Evolutionary conservation across 2,797 vertebrate genomes (phyloP).

Genomic region (Galagoides demidoff): DNA sequence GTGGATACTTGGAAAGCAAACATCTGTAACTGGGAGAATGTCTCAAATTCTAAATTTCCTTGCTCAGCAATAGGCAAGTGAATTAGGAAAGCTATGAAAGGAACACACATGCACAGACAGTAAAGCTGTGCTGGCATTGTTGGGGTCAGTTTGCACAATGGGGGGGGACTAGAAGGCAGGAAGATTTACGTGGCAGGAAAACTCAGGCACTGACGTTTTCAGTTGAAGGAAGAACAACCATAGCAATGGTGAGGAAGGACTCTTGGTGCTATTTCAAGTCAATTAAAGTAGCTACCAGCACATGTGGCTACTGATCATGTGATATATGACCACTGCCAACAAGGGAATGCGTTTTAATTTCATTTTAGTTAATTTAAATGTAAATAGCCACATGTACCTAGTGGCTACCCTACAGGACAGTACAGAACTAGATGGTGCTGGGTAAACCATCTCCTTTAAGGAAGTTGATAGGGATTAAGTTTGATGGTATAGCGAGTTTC

Average conservation of each 20-base stretch:
- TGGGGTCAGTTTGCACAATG: not conserved
- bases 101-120: not conserved
- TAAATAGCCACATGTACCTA: not conserved
- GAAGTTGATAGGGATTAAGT: not conserved
- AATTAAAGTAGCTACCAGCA: not conserved
- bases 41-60: constrained; percentile 11
- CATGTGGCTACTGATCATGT: not conserved
- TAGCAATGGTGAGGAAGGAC: not conserved
- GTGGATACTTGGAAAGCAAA: not conserved
- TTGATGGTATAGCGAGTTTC: not conserved
- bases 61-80: constrained; percentile 6
- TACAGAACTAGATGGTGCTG: not conserved
- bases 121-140: not conserved
- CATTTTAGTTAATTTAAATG: constrained; percentile 36
- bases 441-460: not conserved
- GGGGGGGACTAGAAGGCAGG: not conserved
- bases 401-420: not conserved
- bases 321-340: not conserved
- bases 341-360: not conserved
- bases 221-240: not conserved
- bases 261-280: not conserved
- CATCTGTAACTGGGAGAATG: constrained; percentile 5
- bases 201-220: not conserved
- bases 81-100: not conserved
- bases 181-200: not conserved